phyloP scores from a whole-genome alignment of 2,797 vertebrate species.

The Parotocinclus haroldoi region DNA sequence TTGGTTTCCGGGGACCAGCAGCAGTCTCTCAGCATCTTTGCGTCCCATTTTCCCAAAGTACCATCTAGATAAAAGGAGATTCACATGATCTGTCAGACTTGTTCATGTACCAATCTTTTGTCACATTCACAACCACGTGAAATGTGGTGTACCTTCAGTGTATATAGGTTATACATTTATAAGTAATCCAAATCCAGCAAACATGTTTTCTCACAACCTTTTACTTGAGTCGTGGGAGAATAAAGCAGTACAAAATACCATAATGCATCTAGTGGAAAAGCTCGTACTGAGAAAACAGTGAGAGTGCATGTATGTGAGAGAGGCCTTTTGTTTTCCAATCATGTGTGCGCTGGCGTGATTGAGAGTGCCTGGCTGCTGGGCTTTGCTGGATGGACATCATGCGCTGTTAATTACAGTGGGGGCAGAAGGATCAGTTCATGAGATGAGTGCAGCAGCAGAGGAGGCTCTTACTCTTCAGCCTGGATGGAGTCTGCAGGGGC shows the following conservation, averaged over 20 bases:
- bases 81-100: no score
- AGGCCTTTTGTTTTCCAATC: conserved; percentile 31
- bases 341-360: conserved; percentile 26
- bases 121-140: no score
- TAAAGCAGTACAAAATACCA: conserved; percentile 1
- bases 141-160: conserved; percentile 13
- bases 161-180: not conserved
- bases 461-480: conserved; percentile 89
- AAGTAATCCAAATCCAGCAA: not conserved
- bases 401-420: conserved; percentile 37
- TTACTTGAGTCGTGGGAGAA: not conserved
- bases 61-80: conserved; percentile 67
- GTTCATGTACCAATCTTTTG: no score
- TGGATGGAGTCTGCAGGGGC: conserved; percentile 98
- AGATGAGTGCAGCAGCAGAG: conserved; percentile 29
- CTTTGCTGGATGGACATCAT: conserved; percentile 26
- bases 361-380: conserved; percentile 11
- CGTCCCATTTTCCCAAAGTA: conserved; percentile 99
- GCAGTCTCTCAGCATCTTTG: conserved; percentile 93
- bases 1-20: conserved; percentile 90
- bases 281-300: not conserved
- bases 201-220: not conserved
- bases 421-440: conserved; percentile 33
- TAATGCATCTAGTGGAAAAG: conserved; percentile 11
- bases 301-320: conserved; percentile 1